Evolutionary conservation across 2,797 vertebrate species (phyloP), one percentile per base, ranked within the genome.

Genomic region (Macrochelys suwanniensis): DNA sequence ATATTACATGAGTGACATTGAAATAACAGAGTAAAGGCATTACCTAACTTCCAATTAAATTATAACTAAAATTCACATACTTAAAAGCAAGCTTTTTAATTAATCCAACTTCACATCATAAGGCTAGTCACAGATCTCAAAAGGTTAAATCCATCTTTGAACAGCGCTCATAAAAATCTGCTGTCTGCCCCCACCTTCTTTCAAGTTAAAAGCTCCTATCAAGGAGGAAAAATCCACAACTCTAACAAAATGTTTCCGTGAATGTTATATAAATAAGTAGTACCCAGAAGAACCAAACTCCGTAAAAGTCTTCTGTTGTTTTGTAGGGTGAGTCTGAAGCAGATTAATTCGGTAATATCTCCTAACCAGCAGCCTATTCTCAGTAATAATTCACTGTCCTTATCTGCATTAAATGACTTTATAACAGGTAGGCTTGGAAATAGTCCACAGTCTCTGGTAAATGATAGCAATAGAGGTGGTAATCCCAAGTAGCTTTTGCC

Each of bases 271-370:
- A 97, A 96, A 95, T 88, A 82, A 94, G 0, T 5, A 92, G 90
- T 51, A 91, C 77, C 96, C 47, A 71, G 65, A 92, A 87, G 65
- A 71, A n/a, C 3, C 93, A 91, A 95, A 92, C 80, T 84, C 82
- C 0, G 1, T 80, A 57, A 96, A 87, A 92, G 87, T 1, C 88
- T 83, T 87, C 83, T 92, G 90, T 92, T 96, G 94, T 96, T 97
- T 96, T 91, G 68, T 78, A 96, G 89, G 95, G 82, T 80, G 26
- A 6, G 87, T 74, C 94, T 85, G 91, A 93, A 37, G 78, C 57
- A 97, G 90, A 98, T 94, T 93, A 94, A 82, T 93, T 90, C 93
- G 95, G 90, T 95, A 95, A 85, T 82, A 95, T 79, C 93, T 96
- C 88, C 87, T 81, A 92, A 89, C 82, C 84, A 95, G 88, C 88